Base-by-base conservation (phyloP, 2,113 vertebrate species). In the Dromiciops gliroides region DNA sequence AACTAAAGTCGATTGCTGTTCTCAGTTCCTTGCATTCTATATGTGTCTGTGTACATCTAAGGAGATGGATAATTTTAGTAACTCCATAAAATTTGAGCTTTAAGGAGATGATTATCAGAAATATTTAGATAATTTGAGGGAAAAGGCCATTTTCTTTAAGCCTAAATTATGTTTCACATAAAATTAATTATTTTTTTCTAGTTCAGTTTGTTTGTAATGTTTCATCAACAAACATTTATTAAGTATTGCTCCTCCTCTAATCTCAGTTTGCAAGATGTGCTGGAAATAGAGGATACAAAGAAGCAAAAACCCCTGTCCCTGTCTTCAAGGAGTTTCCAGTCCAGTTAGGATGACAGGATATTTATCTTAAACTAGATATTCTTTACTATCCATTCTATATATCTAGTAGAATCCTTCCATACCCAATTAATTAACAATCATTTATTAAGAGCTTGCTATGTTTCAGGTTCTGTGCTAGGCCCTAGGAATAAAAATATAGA, bases 31-130 rank as follows among this genome's bases (percentile, higher is more conserved):
- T 56, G 67, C 44, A 48, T 50, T 67, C 26, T 52, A 9, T 91
- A 9, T 50, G 47, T 47, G 91, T 47, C 91, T 56, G 89, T 23
- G 31, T 37, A 22, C 24, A 88, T 48, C 90, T 48, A 91, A 9
- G 47, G 51, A 60, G 75, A 90, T 23, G 93, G 67, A 95, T 53
- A 75, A 49, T 90, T 90, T 90, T 48, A 95, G 60, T 26, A 90
- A 93, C n/a, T 89, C 24, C 3, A 48, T 48, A 83, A 44, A 44
- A n/a, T 83, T 83, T 83, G 37, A 83, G 6, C 2, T 44, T 23
- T 44, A 75, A n/a, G 3, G 16, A 12, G 56, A 8, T 10, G 31
- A 60, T 60, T n/a, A n/a, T n/a, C 91, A 89, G 75, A 93, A 94
- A 94, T 75, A 52, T 31, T 19, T 3, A 90, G 47, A 49, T 50